These are phyloP conservation scores for Parotia lawesii DNA, from an alignment of 2,113 vertebrate species.

Conservation along the genomic window DNA sequence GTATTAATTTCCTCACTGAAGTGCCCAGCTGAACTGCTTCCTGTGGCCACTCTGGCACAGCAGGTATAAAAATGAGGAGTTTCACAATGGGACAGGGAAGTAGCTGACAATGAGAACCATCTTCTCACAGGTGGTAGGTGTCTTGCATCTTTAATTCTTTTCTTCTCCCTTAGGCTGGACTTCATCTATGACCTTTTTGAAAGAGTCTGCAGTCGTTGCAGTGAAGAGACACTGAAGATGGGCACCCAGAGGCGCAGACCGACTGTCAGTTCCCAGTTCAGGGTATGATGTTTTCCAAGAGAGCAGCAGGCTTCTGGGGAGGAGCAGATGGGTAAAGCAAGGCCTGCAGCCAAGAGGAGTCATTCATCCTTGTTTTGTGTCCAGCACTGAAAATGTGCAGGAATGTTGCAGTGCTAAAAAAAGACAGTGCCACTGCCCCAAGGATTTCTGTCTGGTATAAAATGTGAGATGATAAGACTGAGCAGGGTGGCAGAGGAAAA, in stretches of 20 bases:
- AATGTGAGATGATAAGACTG: background rate
- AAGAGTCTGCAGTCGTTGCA: conserved; percentile 82
- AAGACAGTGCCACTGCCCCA: background rate
- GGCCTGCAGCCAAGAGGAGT: conserved; percentile 48
- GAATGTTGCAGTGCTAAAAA: conserved; percentile 34
- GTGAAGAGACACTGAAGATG: conserved; percentile 88
- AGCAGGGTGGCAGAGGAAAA: background rate
- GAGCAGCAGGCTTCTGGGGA: conserved; percentile 31
- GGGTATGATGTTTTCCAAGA: conserved; percentile 76
- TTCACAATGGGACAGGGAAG: background rate
- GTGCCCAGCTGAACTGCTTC: background rate
- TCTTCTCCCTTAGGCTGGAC: conserved; percentile 77
- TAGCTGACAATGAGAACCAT: background rate
- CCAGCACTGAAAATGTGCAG: conserved; percentile 50
- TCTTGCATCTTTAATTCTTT: background rate
- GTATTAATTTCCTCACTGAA: background rate
- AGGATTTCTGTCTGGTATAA: conserved; percentile 17
- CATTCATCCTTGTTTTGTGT: conserved; percentile 48
- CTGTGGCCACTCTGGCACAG: background rate
- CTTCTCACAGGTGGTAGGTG: background rate
- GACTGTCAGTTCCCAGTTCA: conserved; percentile 93
- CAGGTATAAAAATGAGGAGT: background rate
- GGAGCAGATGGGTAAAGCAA: conserved; percentile 47
- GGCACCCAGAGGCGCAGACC: conserved; percentile 88
- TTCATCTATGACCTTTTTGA: conserved; percentile 94